Conservation (phyloP, 2,113 vertebrate species). For the Columba livia region DNA sequence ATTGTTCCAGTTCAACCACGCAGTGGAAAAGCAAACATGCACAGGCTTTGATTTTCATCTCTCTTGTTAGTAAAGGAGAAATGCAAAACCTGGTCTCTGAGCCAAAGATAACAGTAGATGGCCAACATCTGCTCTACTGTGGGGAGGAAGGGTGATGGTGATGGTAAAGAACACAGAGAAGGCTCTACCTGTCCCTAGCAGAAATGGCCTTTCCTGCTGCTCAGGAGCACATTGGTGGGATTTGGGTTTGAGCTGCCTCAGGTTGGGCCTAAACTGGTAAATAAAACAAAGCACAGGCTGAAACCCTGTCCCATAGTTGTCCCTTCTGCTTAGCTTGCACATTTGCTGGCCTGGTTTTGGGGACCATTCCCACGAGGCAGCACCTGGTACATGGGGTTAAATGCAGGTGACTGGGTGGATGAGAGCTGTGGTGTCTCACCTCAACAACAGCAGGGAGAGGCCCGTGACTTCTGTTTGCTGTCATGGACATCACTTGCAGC, state of each 20-base stretch:
- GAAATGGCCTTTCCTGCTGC: background rate
- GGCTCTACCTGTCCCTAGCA: background rate
- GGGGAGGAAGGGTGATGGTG: background rate
- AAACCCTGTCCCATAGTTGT: background rate
- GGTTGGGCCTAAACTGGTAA: background rate
- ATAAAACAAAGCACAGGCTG: background rate
- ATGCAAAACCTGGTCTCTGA: background rate
- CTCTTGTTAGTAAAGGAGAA: background rate
- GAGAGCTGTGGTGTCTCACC: background rate
- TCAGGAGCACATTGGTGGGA: background rate
- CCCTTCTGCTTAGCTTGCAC: background rate
- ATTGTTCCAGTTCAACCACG: background rate
- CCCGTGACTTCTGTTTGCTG: background rate
- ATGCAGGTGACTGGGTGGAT: rapidly evolving
- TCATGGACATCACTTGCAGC: background rate
- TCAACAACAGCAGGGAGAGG: background rate
- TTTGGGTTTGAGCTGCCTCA: background rate
- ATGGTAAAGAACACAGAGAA: background rate
- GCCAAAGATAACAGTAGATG: background rate
- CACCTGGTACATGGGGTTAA: rapidly evolving
- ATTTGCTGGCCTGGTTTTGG: background rate
- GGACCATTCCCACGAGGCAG: rapidly evolving
- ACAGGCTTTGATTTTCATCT: background rate
- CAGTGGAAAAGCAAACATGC: slow-evolving; percentile 18
- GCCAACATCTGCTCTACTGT: background rate